Base-by-base conservation (phyloP, 2,888 invertebrate species). In the Pheosia tremula region DNA sequence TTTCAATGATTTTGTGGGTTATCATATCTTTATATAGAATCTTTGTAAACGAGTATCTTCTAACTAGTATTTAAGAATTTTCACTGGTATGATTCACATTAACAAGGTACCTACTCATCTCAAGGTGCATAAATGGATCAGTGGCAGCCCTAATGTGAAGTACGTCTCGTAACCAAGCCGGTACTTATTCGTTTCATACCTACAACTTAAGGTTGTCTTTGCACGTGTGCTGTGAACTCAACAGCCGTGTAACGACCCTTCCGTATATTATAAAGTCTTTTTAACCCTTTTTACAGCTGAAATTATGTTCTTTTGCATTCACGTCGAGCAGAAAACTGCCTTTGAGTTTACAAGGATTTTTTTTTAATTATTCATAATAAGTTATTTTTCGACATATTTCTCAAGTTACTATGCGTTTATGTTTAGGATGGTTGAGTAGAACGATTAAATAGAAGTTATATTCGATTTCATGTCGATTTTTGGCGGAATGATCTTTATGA, bases 181-280 rank as follows among this genome's bases (percentile, higher is more conserved):
- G 47, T 9, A n/a, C n/a, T 47, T 47, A n/a, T 71, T 68, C 66
- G 67, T 74, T 74, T 76, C 74, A 72, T 75, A 71, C 66, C 59
- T 66, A 77, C 81, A 79, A 83, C 83, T 82, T 74, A 75, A 84
- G 79, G 82, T 86, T 84, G 80, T 87, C 85, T 87, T 84, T 85
- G 82, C 84, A 87, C 88, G 85, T 85, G 77, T 88, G 87, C 87
- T 82, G 87, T 81, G 84, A 86, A 84, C 80, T 88, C 87, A 90
- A 90, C 81, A 84, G 77, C 82, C 89, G 86, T 89, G 83, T 88
- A 88, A 90, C 87, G 89, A 85, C 87, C 85, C 88, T 88, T 86
- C 78, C 83, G 81, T 82, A 82, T 85, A 87, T 89, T 88, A 89
- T 87, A 88, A 87, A 90, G 84, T 82, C 85, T 88, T 89, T 87